Conservation (phyloP, 2,888 invertebrate genomes). For the Calliopum simillimum region DNA sequence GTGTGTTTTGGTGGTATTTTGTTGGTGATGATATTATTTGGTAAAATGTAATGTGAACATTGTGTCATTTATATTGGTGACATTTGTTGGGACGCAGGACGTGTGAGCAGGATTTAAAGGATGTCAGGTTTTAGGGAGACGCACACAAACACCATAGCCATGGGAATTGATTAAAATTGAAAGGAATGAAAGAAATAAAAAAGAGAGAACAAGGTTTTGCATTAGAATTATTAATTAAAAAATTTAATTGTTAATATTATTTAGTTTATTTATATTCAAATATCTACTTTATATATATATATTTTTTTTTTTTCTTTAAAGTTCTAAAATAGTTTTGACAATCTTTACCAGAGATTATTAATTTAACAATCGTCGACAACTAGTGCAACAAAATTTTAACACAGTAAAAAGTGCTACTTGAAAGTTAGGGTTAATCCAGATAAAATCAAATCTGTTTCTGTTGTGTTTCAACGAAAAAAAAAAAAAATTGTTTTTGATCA, state of each 20-base stretch:
- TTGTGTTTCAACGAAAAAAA: too few species aligned
- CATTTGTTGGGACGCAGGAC: too few species aligned
- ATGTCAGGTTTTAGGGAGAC: constrained; percentile 37
- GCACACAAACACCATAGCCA: constrained; percentile 53
- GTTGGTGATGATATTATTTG: not conserved
- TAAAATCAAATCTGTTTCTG: too few species aligned
- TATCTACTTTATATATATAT: constrained; percentile 11
- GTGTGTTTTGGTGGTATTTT: too few species aligned
- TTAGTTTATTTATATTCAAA: constrained; percentile 29
- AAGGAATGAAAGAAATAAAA: constrained; percentile 50
- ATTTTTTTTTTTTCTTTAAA: not conserved
- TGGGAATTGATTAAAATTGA: constrained; percentile 44
- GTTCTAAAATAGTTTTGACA: too few species aligned
- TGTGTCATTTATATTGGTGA: not conserved
- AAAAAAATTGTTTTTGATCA: too few species aligned
- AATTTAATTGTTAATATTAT: constrained; percentile 27
- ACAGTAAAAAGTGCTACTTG: too few species aligned
- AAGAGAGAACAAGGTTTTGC: constrained; percentile 45
- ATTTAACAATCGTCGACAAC: too few species aligned
- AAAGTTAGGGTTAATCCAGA: too few species aligned
- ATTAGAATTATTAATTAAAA: constrained; percentile 50
- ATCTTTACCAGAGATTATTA: too few species aligned
- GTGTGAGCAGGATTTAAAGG: constrained; percentile 6
- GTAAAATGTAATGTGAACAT: too few species aligned
- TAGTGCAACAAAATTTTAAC: too few species aligned